These are phyloP conservation scores for Anguilla anguilla DNA, from an alignment of 2,797 vertebrate genomes.

Conservation along the genomic window DNA sequence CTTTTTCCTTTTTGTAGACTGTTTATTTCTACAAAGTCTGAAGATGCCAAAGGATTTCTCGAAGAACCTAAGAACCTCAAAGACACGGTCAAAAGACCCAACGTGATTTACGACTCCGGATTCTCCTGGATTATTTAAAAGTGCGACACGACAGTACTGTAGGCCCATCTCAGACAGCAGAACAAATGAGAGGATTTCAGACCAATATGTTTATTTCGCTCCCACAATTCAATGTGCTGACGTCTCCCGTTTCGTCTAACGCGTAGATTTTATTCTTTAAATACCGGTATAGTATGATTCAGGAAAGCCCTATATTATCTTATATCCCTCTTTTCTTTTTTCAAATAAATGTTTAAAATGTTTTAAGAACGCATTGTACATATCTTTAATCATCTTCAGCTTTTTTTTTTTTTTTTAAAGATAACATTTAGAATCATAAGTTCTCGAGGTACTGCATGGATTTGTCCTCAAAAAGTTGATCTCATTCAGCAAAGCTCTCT, in stretches of 20 bases:
- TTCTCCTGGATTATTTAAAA: slow-evolving; percentile 26
- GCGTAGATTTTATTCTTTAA: slow-evolving; percentile 37
- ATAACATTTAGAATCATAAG: slow-evolving; percentile 65
- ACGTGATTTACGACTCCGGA: slow-evolving; percentile 57
- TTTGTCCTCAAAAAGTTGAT: slow-evolving; percentile 55
- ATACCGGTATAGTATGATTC: slow-evolving; percentile 53
- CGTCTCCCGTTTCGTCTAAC: slow-evolving; percentile 41
- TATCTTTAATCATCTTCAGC: slow-evolving; percentile 65
- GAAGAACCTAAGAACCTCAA: slow-evolving; percentile 74
- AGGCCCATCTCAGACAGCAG: neutral
- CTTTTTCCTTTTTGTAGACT: slow-evolving; percentile 62
- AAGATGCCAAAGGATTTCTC: slow-evolving; percentile 70
- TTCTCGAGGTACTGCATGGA: slow-evolving; percentile 66
- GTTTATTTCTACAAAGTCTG: slow-evolving; percentile 72
- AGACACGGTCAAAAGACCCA: slow-evolving; percentile 60
- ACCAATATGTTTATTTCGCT: neutral
- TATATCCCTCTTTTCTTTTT: slow-evolving; percentile 26
- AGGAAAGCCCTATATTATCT: slow-evolving; percentile 54
- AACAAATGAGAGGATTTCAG: neutral
- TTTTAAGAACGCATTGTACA: slow-evolving; percentile 64
- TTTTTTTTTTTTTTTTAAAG: slow-evolving; percentile 70
- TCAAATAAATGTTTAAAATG: slow-evolving; percentile 58
- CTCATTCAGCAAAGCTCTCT: slow-evolving; percentile 55
- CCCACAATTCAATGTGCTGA: slow-evolving; percentile 13
- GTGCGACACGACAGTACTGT: neutral